Evolutionary conservation across 2,797 vertebrate species (phyloP).

Genomic region (Tamandua tetradactyla): DNA sequence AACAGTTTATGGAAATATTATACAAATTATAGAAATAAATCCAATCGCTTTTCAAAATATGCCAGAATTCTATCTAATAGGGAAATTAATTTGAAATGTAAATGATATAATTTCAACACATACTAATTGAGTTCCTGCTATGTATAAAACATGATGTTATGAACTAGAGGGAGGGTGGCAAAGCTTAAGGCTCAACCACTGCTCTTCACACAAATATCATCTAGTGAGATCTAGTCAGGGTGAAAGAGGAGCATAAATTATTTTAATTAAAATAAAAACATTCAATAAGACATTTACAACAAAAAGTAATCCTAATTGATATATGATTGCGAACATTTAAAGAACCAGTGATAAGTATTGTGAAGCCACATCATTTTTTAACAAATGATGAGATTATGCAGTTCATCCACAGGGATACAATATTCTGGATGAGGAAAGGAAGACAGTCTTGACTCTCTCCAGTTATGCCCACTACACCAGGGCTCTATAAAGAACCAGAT

Average conservation of each 20-base stretch:
- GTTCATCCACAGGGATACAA: not conserved
- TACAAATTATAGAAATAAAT: slow-evolving; percentile 51
- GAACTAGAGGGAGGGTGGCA: not conserved
- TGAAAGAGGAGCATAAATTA: not conserved
- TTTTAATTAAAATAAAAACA: not conserved
- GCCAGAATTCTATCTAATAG: not conserved
- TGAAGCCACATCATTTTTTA: not conserved
- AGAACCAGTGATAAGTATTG: not conserved
- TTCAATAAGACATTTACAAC: not conserved
- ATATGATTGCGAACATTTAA: not conserved
- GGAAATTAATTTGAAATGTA: slow-evolving; percentile 23
- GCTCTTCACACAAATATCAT: not conserved
- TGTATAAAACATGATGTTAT: not conserved
- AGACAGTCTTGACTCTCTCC: not conserved
- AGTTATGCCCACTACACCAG: not conserved
- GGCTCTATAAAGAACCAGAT: not conserved
- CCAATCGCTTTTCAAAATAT: slow-evolving; percentile 41
- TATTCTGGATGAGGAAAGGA: not conserved
- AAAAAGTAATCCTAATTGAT: not conserved
- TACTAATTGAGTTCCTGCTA: not conserved
- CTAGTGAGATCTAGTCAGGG: not conserved
- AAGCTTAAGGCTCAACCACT: not conserved
- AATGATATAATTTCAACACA: not conserved
- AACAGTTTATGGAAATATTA: slow-evolving; percentile 63
- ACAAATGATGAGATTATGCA: not conserved